Conservation (phyloP, 2,113 vertebrate genomes). For the Vanacampus margaritifer region DNA sequence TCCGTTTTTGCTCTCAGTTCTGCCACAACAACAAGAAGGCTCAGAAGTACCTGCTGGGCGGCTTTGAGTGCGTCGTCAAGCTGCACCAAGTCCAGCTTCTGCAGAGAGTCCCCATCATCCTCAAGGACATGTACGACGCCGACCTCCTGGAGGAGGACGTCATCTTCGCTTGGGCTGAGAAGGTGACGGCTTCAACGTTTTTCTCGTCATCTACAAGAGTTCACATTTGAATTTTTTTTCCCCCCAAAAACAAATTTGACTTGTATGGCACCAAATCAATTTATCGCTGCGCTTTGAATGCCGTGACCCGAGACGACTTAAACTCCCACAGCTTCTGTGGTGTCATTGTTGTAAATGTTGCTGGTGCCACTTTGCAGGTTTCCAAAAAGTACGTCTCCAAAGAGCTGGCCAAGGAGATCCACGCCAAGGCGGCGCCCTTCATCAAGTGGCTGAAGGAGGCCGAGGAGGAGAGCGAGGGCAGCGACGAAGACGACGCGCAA, state of each 20-base stretch:
- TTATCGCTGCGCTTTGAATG: too few relatives aligned
- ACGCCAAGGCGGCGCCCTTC: constrained; percentile 92
- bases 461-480: constrained; percentile 93
- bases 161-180: constrained; percentile 94
- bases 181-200: constrained; percentile 80
- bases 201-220: too few relatives aligned
- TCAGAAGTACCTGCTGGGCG: constrained; percentile 92
- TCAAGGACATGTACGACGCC: constrained; percentile 95
- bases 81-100: constrained; percentile 91
- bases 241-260: too few relatives aligned
- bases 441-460: constrained; percentile 98
- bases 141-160: constrained; percentile 96
- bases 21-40: constrained; percentile 98
- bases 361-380: constrained; percentile 66
- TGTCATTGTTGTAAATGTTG: too few relatives aligned
- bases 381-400: constrained; percentile 98
- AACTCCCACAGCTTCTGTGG: too few relatives aligned
- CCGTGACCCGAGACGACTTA: too few relatives aligned
- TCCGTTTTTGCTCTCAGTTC: constrained; percentile 72
- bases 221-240: too few relatives aligned
- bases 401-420: constrained; percentile 98
- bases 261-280: too few relatives aligned
- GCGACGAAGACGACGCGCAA: constrained; percentile 78
- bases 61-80: constrained; percentile 93
- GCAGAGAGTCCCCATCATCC: constrained; percentile 86